Evolutionary conservation across 2,113 vertebrate species (phyloP).

Genomic region (Puntigrus tetrazona): DNA sequence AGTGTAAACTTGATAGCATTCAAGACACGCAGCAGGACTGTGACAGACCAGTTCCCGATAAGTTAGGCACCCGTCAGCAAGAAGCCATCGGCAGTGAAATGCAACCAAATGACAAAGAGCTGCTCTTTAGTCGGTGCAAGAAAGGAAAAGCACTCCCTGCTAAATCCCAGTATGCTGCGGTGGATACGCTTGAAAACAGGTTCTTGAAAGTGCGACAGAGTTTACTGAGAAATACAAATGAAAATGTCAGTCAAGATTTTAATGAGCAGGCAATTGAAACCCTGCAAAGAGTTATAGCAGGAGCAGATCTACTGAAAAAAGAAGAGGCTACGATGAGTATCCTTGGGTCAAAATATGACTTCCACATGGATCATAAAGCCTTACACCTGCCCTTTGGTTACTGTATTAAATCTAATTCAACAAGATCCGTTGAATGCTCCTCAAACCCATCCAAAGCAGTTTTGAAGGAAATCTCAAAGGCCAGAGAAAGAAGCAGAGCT

Average conservation of each 20-base stretch:
- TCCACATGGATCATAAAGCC: not conserved
- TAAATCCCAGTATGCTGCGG: not conserved
- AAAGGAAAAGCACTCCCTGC: conserved; percentile 17
- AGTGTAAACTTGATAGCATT: not conserved
- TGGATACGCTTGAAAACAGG: not conserved
- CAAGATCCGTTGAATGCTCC: not conserved
- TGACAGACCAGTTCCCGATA: conserved; percentile 7
- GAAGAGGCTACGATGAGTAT: not conserved
- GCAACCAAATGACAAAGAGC: not conserved
- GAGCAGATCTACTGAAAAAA: conserved; percentile 20
- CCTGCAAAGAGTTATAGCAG: conserved; percentile 31
- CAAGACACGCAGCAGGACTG: not conserved
- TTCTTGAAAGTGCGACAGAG: conserved; percentile 3
- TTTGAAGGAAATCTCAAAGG: conserved; percentile 6
- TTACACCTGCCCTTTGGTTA: not conserved
- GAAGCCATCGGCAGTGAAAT: conserved; percentile 7
- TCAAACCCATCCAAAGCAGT: not conserved
- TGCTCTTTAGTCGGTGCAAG: not conserved
- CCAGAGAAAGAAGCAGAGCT: not conserved
- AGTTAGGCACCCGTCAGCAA: conserved; percentile 10
- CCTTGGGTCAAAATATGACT: conserved; percentile 8
- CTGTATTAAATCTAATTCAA: not conserved
- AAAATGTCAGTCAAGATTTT: not conserved
- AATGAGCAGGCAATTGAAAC: conserved; percentile 13
- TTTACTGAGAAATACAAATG: conserved; percentile 7